Evolutionary conservation across 2,797 vertebrate genomes (phyloP).

Genomic region (Pseudopleuronectes americanus): DNA sequence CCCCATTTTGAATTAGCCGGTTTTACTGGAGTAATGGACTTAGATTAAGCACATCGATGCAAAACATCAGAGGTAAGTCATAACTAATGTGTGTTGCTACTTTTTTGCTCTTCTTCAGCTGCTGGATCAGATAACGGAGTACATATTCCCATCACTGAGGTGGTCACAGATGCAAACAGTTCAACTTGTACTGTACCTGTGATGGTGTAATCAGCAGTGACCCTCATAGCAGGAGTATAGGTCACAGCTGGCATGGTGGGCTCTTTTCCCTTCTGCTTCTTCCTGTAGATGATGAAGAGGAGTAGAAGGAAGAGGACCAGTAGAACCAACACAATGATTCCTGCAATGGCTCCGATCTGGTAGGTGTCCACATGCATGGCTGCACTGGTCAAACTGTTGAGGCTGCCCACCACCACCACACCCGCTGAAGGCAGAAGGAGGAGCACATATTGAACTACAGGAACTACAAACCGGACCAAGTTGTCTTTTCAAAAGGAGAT

Average conservation of each 20-base stretch:
- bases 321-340: constrained; percentile 92
- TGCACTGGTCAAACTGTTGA: constrained; percentile 93
- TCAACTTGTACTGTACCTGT: constrained; percentile 80
- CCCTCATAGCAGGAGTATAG: constrained; percentile 92
- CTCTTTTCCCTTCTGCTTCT: constrained; percentile 94
- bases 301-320: constrained; percentile 92
- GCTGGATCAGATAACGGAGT: too few relatives aligned
- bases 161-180: background rate
- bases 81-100: too few relatives aligned
- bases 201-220: constrained; percentile 88
- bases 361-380: constrained; percentile 92
- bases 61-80: too few relatives aligned
- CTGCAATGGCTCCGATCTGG: constrained; percentile 93
- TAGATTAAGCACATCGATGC: too few relatives aligned
- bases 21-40: too few relatives aligned
- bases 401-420: constrained; percentile 89
- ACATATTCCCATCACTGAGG: background rate
- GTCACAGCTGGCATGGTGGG: constrained; percentile 90
- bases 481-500: background rate
- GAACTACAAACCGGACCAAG: background rate
- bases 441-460: background rate
- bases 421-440: constrained; percentile 80
- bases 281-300: constrained; percentile 92
- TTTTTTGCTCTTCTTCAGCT: too few relatives aligned
- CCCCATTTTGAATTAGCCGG: too few relatives aligned